These are phyloP conservation scores for Bettongia penicillata DNA, from an alignment of 2,113 vertebrate species.

Conservation along the genomic window DNA sequence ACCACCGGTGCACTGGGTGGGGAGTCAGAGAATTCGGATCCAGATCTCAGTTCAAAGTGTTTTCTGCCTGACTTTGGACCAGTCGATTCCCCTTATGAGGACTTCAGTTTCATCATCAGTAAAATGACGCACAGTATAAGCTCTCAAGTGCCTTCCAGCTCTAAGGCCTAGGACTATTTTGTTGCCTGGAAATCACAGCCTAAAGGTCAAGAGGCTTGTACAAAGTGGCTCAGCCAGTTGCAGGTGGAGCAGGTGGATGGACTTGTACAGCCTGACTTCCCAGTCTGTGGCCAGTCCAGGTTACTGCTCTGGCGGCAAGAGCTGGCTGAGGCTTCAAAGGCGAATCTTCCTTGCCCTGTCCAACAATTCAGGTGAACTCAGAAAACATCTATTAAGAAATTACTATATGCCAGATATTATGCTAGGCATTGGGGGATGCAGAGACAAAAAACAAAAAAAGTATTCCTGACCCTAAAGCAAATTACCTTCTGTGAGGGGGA, in stretches of 20 bases:
- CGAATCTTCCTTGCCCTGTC: background rate
- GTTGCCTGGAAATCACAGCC: background rate
- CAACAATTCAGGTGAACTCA: background rate
- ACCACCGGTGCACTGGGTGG: no score
- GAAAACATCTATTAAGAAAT: background rate
- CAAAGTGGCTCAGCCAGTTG: background rate
- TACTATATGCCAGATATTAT: background rate
- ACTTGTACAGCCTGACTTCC: background rate
- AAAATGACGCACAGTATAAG: conserved; percentile 44
- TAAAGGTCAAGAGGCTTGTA: conserved; percentile 9
- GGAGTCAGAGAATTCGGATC: background rate
- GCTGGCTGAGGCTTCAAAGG: background rate
- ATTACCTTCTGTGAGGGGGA: background rate
- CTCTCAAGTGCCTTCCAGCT: conserved; percentile 26
- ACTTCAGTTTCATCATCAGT: conserved; percentile 67
- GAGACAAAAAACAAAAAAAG: background rate
- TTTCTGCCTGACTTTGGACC: background rate
- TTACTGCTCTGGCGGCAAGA: accelerated
- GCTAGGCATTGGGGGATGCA: background rate
- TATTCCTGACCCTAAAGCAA: background rate
- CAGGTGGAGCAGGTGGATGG: background rate
- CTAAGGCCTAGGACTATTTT: conserved; percentile 42
- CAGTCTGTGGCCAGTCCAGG: background rate
- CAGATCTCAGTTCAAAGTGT: background rate
- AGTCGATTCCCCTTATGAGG: conserved; percentile 37